A percentile compares a stretch with the other conserved stretches of the same genome.
These are phyloP conservation scores for Delichon dasypus DNA, from an alignment of 2,797 vertebrate genomes.

Conservation along the genomic window DNA sequence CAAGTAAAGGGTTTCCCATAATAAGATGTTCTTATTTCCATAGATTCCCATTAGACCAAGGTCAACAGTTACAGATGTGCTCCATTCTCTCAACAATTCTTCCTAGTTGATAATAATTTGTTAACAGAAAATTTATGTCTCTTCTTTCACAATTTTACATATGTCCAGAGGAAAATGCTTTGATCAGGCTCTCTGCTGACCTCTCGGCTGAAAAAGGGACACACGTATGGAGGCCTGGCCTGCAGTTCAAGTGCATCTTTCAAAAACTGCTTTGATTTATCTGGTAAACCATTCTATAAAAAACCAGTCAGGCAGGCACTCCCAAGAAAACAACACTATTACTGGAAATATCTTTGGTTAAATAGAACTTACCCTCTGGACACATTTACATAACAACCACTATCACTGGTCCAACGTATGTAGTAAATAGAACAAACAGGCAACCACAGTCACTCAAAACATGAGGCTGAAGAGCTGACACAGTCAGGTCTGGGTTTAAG, in stretches of 20 bases:
- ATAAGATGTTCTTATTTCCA: background rate
- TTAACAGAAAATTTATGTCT: background rate
- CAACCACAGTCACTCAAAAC: background rate
- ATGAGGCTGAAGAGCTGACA: background rate
- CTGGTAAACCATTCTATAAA: background rate
- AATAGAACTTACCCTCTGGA: background rate
- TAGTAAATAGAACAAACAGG: background rate
- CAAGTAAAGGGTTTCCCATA: background rate
- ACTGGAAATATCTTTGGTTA: background rate
- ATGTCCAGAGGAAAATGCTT: background rate
- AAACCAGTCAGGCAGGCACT: background rate
- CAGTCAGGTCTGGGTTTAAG: background rate
- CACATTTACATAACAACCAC: background rate
- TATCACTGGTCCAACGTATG: background rate
- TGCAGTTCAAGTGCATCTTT: background rate
- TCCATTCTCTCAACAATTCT: background rate
- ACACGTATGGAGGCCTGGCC: fast-evolving
- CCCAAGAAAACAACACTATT: background rate
- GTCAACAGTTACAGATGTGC: background rate
- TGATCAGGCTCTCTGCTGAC: background rate
- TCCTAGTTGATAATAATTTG: background rate
- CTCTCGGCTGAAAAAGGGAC: background rate
- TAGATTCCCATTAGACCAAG: background rate
- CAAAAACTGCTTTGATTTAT: background rate
- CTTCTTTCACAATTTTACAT: background rate